These are phyloP conservation scores for Orcinus orca DNA, from an alignment of 2,113 vertebrate species.

Conservation along the genomic window DNA sequence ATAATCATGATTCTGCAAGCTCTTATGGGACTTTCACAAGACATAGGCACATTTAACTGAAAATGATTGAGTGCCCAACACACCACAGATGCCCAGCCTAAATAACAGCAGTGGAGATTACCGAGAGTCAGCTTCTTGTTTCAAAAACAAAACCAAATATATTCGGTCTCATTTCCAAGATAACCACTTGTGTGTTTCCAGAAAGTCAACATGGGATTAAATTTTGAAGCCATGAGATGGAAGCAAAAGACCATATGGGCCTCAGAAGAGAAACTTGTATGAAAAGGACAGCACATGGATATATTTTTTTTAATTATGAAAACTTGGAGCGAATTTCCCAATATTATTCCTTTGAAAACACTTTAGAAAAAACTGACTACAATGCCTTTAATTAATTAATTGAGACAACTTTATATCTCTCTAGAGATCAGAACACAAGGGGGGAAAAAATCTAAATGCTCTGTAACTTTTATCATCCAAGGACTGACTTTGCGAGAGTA, in stretches of 20 bases:
- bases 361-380: neutral
- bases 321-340: neutral
- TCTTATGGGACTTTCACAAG: constrained; percentile 49
- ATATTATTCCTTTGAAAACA: neutral
- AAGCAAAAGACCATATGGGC: constrained; percentile 51
- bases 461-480: neutral
- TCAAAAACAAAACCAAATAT: constrained; percentile 70
- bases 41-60: constrained; percentile 70
- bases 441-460: neutral
- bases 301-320: neutral
- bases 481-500: neutral
- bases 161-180: constrained; percentile 58
- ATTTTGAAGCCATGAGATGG: constrained; percentile 50
- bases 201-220: constrained; percentile 57
- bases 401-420: neutral
- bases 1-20: constrained; percentile 39
- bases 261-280: constrained; percentile 20
- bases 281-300: neutral
- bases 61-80: constrained; percentile 64
- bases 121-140: constrained; percentile 52
- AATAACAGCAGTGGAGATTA: constrained; percentile 67
- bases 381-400: neutral
- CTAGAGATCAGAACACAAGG: neutral
- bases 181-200: constrained; percentile 60
- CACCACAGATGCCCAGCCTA: constrained; percentile 54